Evolutionary conservation across 2,888 invertebrate species (phyloP), one percentile per base, ranked within the genome.

Genomic region (Oxystoma pomonae): DNA sequence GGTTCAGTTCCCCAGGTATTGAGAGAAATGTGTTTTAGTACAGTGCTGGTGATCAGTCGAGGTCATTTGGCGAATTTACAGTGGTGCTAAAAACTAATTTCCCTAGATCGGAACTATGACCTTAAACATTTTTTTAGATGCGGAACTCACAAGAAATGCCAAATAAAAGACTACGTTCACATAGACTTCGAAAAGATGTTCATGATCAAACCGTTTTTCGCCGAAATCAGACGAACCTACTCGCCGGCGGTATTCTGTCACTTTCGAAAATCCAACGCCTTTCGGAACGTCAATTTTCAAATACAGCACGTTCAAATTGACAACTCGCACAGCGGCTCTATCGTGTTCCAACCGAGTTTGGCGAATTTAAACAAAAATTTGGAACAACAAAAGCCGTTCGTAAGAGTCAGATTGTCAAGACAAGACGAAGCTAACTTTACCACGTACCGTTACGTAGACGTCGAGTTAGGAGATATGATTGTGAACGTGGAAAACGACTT

Each of bases 181-280:
- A 88, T 92, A 61, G 92, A 93, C 75, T 85, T 94, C 69, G 87
- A 87, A 58, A 91, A 90, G 77, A 92, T 94, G 92, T 90, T 90
- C 71, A 92, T 94, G 90, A 87, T 90, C 0, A 91, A 91, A 76
- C 93, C 94, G 0, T 92, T 92, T 79, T 91, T 90, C 74, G 91
- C 92, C 0, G 90, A 90, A 73, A 77, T 94, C 20, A 80, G 90
- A 53, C 82, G 94, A 52, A 87, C 86, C 0, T 91, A 90, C 74
- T 85, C 84, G 62, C 91, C 93, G 1, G 91, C 88, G 0, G 73
- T 92, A 53, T 91, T 90, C 88, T 71, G 90, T 67, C 91, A 92
- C 71, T 82, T 86, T 67, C 82, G 92, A 53, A 86, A 86, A 75
- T 92, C 92, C 0, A 82, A 85, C 22, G 87, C 88, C 58, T 85